Percentiles rank a stretch among this genome's conserved stretches.
These are phyloP conservation scores for Saturnia pavonia DNA, from an alignment of 2,888 invertebrate genomes.

Conservation along the genomic window DNA sequence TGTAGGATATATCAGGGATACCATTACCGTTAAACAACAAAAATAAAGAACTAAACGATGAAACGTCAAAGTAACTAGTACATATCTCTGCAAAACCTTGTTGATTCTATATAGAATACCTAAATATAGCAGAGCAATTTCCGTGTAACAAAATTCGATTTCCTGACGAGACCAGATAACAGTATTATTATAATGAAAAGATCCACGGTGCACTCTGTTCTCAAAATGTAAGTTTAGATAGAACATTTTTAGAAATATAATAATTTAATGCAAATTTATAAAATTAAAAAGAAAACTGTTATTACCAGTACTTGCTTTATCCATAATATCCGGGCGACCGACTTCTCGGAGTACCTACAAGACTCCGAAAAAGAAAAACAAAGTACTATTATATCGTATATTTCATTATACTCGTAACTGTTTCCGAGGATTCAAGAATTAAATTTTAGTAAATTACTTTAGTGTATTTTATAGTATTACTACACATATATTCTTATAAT, in stretches of 20 bases:
- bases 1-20: not conserved
- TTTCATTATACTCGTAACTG: too few species aligned
- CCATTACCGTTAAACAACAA: not conserved
- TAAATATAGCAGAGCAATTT: constrained; percentile 31
- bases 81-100: not conserved
- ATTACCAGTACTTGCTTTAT: too few species aligned
- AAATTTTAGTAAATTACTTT: too few species aligned
- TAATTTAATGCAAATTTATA: not conserved
- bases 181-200: constrained; percentile 41
- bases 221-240: constrained; percentile 15
- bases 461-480: too few species aligned
- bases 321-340: too few species aligned
- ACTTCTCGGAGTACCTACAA: too few species aligned
- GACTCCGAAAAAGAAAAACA: too few species aligned
- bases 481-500: too few species aligned
- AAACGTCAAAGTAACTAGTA: not conserved
- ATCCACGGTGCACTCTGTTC: constrained; percentile 31
- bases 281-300: too few species aligned
- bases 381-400: too few species aligned
- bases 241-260: not conserved
- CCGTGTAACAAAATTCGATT: constrained; percentile 44
- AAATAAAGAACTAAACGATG: not conserved
- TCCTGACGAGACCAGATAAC: constrained; percentile 48
- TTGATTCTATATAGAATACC: not conserved
- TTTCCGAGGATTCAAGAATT: too few species aligned